Conservation (phyloP, 1,140 invertebrate genomes). For the Ceratosolen solmsi region DNA sequence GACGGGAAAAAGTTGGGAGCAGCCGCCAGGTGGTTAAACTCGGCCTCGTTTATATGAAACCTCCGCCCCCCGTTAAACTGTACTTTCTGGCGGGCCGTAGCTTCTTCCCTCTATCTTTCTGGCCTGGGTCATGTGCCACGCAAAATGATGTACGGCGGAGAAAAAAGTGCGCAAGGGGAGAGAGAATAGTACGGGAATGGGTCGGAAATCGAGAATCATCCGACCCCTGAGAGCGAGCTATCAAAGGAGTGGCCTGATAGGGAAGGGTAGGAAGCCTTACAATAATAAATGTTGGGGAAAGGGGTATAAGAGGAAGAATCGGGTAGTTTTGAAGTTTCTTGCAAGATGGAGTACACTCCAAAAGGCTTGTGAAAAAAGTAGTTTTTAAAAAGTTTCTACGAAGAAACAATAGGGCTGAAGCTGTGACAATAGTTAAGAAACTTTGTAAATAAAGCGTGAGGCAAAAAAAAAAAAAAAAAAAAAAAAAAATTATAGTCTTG, state of each 20-base stretch:
- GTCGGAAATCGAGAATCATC: conserved; percentile 41
- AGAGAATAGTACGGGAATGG: not conserved
- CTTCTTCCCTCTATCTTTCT: conserved; percentile 15
- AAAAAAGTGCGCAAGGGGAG: not conserved
- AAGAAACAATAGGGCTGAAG: not conserved
- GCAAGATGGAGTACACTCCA: not conserved
- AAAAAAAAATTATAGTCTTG: not conserved
- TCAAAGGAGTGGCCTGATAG: not conserved
- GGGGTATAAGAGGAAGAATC: not conserved
- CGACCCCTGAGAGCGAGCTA: not conserved
- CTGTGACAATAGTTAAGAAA: not conserved
- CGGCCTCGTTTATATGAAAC: conserved; percentile 11
- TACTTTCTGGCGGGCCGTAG: not conserved
- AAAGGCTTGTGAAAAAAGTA: not conserved
- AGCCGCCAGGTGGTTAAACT: conserved; percentile 41
- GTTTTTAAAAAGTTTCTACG: conserved; percentile 5
- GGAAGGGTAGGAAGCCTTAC: not conserved
- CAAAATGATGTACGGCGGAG: conserved; percentile 31
- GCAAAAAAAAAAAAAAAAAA: too few species aligned
- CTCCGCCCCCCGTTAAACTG: not conserved
- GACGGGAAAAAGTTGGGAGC: conserved; percentile 33
- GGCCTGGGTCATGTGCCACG: not conserved
- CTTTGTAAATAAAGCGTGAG: not conserved
- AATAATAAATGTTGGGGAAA: conserved; percentile 8
- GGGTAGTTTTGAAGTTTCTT: not conserved